Base-by-base conservation (phyloP, 2,797 vertebrate species). In the Yasuhikotakia modesta region DNA sequence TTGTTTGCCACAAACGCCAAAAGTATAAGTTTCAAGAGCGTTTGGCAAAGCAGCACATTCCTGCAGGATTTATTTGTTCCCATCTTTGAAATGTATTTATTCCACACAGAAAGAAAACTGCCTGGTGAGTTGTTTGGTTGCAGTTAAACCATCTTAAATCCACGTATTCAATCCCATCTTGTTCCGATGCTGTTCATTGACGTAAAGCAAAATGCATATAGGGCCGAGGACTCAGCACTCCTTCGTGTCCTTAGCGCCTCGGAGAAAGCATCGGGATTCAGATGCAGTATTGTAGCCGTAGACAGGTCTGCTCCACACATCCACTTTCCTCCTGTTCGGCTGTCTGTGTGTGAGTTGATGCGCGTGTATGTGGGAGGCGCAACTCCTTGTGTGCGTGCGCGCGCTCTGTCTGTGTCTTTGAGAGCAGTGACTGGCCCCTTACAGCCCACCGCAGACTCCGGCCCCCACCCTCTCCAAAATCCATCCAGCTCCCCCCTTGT, bases 391-490 rank as follows among this genome's bases (percentile, higher is more conserved):
- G 79, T 85, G 27, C 27, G 27, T 4, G 70, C 14, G 64, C 81
- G 73, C 80, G 79, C 79, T 77, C 84, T 82, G 81, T 78, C 79
- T 80, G 83, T 78, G 85, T 79, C 45, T 88, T 77, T 87, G 90
- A 76, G 85, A 88, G 85, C 87, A 91, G 90, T 90, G 35, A 81
- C 80, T 87, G 52, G 82, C 87, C 88, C 80, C 72, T 52, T 82
- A 79, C 75, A 76, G 88, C 92, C 83, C 90, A 70, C 92, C 91
- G 92, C 89, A 76, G 89, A 85, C 90, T 89, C 79, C 91, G 89
- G 88, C 80, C 76, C 80, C 71, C 72, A 68, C 64, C 60, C 50
- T 66, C 13, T 72, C 66, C 21, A 70, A 58, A 58, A 58, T 58
- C 11, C n/a, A 16, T 69, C 74, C 88, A 94, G 89, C 82, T 86